Base-by-base conservation (phyloP, 1,140 invertebrate species). In the Drosophila sturtevanti region DNA sequence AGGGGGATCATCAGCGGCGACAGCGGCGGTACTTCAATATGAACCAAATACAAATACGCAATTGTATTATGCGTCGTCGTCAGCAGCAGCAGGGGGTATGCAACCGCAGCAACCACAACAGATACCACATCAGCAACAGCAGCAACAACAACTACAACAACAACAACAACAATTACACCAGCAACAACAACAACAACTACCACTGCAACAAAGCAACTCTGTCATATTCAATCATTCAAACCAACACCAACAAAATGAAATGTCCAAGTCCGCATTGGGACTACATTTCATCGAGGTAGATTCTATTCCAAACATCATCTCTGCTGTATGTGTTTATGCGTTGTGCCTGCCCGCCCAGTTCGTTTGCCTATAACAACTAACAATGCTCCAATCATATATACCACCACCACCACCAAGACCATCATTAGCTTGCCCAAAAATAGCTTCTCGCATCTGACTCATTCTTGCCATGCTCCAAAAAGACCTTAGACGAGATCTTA, bases 231-330 rank as follows among this genome's bases (percentile, higher is more conserved):
- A 76, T 72, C 73, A 76, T 34, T 48, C 64, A 64, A 63, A 63
- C 27, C 62, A 77, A 52, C 73, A 76, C 21, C 81, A 85, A 27
- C 81, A 74, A 72, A 91, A 78, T 75, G 85, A 90, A 81, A 91
- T 91, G 90, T 89, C 90, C 66, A 91, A 91, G 79, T 91, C 90
- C 51, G 82, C 77, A 48, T 59, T 85, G 73, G 86, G 77, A 22
- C 74, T 89, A 56, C 90, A 90, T 69, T 91, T 76, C 61, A 87
- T 81, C 82, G 90, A 91, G 90, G 90, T 91, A 91, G 90, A 91
- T 85, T 72, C 77, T 71, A 66, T 58, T 56, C 60, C 51, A 34
- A 38, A 55, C 54, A 68, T 52, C 51, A 52, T 37, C 67, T 48
- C n/a, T n/a, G n/a, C n/a, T n/a, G n/a, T n/a, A n/a, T 66, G 31